Conservation (phyloP, 1,140 invertebrate species). For the Aphelenchoides avenae region DNA sequence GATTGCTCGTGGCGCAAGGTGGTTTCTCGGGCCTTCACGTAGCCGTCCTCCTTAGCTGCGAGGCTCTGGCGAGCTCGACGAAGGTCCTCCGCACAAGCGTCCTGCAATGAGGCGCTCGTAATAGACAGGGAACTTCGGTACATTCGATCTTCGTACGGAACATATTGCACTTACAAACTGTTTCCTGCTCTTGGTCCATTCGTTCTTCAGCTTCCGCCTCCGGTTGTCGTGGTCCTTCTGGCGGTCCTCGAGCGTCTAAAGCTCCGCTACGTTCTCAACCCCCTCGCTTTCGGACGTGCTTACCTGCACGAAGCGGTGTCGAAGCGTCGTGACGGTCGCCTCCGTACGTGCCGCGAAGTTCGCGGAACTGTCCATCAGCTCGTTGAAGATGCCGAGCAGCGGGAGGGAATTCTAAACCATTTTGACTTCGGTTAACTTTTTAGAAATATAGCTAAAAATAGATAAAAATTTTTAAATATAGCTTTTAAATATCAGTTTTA, state of each 20-base stretch:
- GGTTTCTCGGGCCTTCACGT: constrained; percentile 37
- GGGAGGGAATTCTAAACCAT: constrained; percentile 42
- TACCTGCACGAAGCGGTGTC: constrained; percentile 42
- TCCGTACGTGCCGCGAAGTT: constrained; percentile 31
- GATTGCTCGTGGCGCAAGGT: constrained; percentile 26
- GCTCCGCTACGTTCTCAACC: background rate
- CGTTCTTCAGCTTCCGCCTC: constrained; percentile 40
- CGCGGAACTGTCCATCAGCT: constrained; percentile 34
- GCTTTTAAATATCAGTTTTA: background rate
- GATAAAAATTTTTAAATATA: constrained; percentile 7
- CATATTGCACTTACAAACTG: constrained; percentile 32
- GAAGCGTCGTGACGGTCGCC: constrained; percentile 23
- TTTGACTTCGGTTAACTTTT: background rate
- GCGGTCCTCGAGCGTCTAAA: constrained; percentile 43
- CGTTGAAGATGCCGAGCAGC: constrained; percentile 30
- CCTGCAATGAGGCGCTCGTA: constrained; percentile 18
- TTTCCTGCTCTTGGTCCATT: constrained; percentile 40
- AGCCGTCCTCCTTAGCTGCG: constrained; percentile 28
- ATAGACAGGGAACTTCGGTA: background rate
- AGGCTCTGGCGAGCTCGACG: constrained; percentile 32
- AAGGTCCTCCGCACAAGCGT: constrained; percentile 33
- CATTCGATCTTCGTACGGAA: background rate
- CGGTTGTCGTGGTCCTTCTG: constrained; percentile 47
- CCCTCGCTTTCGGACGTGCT: background rate
- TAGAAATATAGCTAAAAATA: too few species aligned